Evolutionary conservation across 2,888 invertebrate species (phyloP).

Genomic region (Zele albiditarsus): DNA sequence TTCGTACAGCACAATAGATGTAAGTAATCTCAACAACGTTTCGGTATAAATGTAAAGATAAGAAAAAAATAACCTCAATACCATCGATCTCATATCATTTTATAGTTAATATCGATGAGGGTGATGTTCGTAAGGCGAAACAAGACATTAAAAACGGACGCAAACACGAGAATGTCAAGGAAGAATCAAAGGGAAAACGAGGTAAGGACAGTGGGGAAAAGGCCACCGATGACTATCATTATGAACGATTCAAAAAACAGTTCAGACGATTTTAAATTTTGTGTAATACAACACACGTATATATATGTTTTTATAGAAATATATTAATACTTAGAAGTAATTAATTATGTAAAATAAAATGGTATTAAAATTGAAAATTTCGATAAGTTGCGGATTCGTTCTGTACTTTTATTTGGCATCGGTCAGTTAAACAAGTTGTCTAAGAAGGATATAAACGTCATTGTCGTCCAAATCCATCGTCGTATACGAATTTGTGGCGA

Average conservation of each 20-base stretch:
- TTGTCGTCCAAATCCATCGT: too few relatives aligned
- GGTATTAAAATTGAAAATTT: background rate
- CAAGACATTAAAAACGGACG: constrained; percentile 76
- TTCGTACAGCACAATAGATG: constrained; percentile 98
- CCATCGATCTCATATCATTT: constrained; percentile 25
- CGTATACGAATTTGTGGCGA: too few relatives aligned
- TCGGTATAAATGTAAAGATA: background rate
- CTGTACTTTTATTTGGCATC: too few relatives aligned
- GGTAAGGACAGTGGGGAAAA: constrained; percentile 86
- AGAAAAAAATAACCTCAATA: constrained; percentile 1
- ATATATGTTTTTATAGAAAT: background rate
- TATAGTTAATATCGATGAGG: constrained; percentile 89
- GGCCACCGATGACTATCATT: constrained; percentile 97
- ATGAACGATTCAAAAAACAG: constrained; percentile 96
- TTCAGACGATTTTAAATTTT: constrained; percentile 85
- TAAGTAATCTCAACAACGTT: constrained; percentile 72
- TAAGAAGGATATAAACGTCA: too few relatives aligned
- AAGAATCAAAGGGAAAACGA: constrained; percentile 76
- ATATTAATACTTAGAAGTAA: background rate
- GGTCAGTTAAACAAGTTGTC: too few relatives aligned
- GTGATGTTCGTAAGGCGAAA: constrained; percentile 77
- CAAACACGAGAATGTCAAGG: constrained; percentile 63
- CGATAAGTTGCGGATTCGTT: too few relatives aligned
- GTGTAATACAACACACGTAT: background rate
- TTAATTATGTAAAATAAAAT: background rate